These are phyloP conservation scores for Pterocles burchelli DNA, from an alignment of 2,113 vertebrate species.

Conservation along the genomic window DNA sequence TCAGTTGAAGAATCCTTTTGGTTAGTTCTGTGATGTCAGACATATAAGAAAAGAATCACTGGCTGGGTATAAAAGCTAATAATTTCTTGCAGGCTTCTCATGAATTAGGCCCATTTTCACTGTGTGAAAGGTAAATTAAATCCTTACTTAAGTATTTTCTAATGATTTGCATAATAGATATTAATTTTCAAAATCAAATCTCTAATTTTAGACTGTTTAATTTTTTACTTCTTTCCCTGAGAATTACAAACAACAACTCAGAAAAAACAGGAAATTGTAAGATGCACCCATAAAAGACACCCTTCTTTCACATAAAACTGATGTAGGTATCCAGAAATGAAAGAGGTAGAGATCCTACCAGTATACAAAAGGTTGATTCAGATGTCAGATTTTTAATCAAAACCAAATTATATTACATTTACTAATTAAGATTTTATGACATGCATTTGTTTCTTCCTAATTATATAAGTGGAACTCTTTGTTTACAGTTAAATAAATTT, in stretches of 20 bases:
- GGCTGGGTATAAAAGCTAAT: not conserved
- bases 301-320: not conserved
- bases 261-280: not conserved
- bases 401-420: slow-evolving; percentile 22
- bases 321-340: not conserved
- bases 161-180: not conserved
- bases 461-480: slow-evolving; percentile 27
- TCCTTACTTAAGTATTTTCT: not conserved
- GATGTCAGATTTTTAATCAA: slow-evolving; percentile 40
- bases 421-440: slow-evolving; percentile 43
- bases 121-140: not conserved
- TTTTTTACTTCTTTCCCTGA: not conserved
- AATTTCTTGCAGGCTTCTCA: not conserved
- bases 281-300: not conserved
- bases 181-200: not conserved
- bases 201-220: not conserved
- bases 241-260: not conserved
- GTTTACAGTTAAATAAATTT: slow-evolving; percentile 22
- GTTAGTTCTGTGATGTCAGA: not conserved
- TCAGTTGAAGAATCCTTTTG: not conserved
- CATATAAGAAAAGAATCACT: not conserved
- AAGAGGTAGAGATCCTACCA: not conserved
- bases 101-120: not conserved
- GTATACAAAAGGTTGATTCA: not conserved
- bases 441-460: slow-evolving; percentile 49